Conservation (phyloP, 2,113 vertebrate genomes). For the Cynoglossus semilaevis region DNA sequence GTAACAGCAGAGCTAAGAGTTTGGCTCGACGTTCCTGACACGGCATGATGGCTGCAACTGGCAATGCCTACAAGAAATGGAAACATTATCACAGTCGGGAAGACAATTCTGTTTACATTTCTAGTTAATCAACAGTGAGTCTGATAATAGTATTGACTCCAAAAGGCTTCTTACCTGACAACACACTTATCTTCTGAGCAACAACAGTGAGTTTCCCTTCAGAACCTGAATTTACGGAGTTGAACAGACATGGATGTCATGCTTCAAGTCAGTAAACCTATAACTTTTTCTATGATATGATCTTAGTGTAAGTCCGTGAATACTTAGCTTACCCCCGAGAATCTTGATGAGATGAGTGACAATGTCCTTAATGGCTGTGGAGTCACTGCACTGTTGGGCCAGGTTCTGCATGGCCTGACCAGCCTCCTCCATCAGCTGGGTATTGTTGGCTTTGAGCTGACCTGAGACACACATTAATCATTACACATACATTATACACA, state of each 20-base stretch:
- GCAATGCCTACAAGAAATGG: slow-evolving; percentile 80
- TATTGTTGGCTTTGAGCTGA: slow-evolving; percentile 93
- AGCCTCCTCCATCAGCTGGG: slow-evolving; percentile 90
- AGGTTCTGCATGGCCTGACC: slow-evolving; percentile 88
- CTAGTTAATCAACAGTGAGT: background rate
- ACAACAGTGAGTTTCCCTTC: slow-evolving; percentile 93
- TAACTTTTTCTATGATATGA: background rate
- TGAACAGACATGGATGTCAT: background rate
- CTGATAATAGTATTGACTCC: background rate
- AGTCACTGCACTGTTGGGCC: slow-evolving; percentile 90
- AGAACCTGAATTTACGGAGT: slow-evolving; percentile 76
- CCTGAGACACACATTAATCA: slow-evolving; percentile 69
- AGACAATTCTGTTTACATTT: background rate
- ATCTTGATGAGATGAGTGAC: slow-evolving; percentile 89
- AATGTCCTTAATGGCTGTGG: slow-evolving; percentile 81
- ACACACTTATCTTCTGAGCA: slow-evolving; percentile 93
- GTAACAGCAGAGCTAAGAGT: slow-evolving; percentile 80
- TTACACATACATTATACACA: background rate
- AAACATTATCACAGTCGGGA: background rate
- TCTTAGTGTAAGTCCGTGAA: background rate
- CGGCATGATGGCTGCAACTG: slow-evolving; percentile 89
- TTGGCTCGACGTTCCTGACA: slow-evolving; percentile 89
- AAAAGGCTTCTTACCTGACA: slow-evolving; percentile 82
- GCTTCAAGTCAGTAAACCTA: slow-evolving; percentile 3
- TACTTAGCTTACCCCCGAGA: slow-evolving; percentile 81